Conservation (phyloP, 2,113 vertebrate genomes). For the Romanogobio albipinnatus region DNA sequence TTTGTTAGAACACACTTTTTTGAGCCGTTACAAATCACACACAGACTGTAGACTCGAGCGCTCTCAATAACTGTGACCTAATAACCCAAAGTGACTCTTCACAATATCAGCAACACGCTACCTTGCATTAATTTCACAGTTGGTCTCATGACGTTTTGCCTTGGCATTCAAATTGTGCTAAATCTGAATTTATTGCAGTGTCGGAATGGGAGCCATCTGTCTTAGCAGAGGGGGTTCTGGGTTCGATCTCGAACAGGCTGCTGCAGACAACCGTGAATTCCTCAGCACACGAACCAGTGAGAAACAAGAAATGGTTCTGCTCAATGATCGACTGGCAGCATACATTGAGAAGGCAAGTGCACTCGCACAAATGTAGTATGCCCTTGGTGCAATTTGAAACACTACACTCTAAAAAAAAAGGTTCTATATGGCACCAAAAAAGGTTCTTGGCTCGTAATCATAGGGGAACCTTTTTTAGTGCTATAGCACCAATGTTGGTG, state of each 20-base stretch:
- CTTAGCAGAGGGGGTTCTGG: slow-evolving; percentile 61
- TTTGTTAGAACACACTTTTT: neutral
- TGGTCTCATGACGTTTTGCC: neutral
- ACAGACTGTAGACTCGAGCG: neutral
- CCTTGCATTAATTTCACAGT: neutral
- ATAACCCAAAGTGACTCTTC: slow-evolving; percentile 25
- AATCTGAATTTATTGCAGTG: slow-evolving; percentile 57
- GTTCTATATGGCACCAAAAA: too few relatives aligned
- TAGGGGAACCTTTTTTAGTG: too few relatives aligned
- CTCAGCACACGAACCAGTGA: slow-evolving; percentile 68
- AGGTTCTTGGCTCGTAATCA: too few relatives aligned
- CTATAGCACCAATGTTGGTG: too few relatives aligned
- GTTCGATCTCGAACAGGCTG: slow-evolving; percentile 70
- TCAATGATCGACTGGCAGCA: slow-evolving; percentile 76
- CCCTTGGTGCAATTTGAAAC: too few relatives aligned
- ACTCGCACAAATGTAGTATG: neutral
- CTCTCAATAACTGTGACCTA: neutral
- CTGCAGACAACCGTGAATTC: slow-evolving; percentile 74
- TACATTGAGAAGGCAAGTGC: slow-evolving; percentile 72
- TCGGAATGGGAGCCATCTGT: slow-evolving; percentile 64
- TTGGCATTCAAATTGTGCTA: neutral
- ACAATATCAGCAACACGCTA: neutral
- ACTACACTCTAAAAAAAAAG: too few relatives aligned
- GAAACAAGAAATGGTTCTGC: slow-evolving; percentile 69
- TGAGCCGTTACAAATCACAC: slow-evolving; percentile 20